Conservation (phyloP, 2,113 vertebrate genomes). For the Sphaerodactylus townsendi region DNA sequence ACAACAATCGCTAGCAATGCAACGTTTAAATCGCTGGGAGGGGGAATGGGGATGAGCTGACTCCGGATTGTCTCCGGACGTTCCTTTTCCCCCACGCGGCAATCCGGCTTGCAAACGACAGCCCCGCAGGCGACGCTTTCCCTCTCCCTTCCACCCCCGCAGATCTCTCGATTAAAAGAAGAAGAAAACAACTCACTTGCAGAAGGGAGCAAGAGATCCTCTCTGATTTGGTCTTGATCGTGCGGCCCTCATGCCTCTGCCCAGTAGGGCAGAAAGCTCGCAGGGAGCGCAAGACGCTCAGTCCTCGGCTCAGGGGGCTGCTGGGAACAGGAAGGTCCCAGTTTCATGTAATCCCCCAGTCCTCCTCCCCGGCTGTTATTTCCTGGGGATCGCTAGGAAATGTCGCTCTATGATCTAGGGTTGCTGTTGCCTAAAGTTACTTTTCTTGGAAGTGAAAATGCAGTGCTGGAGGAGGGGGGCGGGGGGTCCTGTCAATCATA, state of each 20-base stretch:
- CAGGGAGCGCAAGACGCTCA: not conserved
- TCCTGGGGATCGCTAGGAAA: conserved; percentile 32
- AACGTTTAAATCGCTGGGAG: too few relatives aligned
- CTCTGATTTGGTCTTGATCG: not conserved
- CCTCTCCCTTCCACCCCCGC: not conserved
- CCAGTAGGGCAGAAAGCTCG: not conserved
- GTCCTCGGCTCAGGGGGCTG: not conserved
- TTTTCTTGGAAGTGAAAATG: not conserved
- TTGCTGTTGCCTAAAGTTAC: too few relatives aligned
- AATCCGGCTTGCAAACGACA: not conserved
- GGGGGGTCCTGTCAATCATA: too few relatives aligned
- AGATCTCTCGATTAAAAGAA: not conserved
- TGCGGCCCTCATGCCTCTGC: too few relatives aligned
- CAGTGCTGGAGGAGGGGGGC: not conserved
- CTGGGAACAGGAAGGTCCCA: conserved; percentile 42
- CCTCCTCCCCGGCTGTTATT: not conserved
- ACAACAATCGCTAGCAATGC: too few relatives aligned
- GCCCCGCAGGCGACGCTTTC: not conserved
- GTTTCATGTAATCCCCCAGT: conserved; percentile 11
- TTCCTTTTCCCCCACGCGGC: not conserved
- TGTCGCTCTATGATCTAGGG: conserved; percentile 27
- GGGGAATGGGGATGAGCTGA: not conserved
- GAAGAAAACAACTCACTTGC: conserved; percentile 7
- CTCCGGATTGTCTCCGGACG: not conserved
- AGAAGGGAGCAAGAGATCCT: not conserved